These are phyloP conservation scores for Archivesica marissinica DNA, from an alignment of 1,140 invertebrate genomes.

Conservation along the genomic window DNA sequence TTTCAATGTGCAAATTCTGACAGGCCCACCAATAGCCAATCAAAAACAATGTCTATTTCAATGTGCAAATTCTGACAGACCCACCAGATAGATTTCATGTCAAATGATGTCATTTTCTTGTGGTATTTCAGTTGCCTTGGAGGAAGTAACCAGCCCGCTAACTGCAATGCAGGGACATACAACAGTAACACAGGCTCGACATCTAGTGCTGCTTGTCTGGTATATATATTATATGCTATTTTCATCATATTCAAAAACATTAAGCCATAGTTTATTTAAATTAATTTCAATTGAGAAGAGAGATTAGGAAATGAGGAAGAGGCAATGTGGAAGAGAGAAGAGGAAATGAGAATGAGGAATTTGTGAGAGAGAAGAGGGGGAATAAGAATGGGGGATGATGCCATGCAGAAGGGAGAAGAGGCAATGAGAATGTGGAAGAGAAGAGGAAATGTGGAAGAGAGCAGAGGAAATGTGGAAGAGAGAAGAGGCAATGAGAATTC, in stretches of 20 bases:
- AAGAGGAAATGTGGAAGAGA: not conserved
- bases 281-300: not conserved
- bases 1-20: too few species aligned
- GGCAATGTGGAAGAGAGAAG: too few species aligned
- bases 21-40: too few species aligned
- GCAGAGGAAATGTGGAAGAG: not conserved
- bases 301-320: not conserved
- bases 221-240: slow-evolving; percentile 65
- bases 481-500: too few species aligned
- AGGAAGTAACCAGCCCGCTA: slow-evolving; percentile 59
- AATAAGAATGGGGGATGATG: too few species aligned
- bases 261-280: too few species aligned
- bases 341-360: not conserved
- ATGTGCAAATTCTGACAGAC: too few species aligned
- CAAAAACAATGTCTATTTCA: too few species aligned
- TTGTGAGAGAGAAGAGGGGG: too few species aligned
- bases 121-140: slow-evolving; percentile 75
- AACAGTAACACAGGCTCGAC: slow-evolving; percentile 63
- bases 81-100: too few species aligned
- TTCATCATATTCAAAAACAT: too few species aligned
- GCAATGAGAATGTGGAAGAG: not conserved
- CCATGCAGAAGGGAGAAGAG: too few species aligned
- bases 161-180: slow-evolving; percentile 75
- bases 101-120: slow-evolving; percentile 13
- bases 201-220: slow-evolving; percentile 67